Evolutionary conservation across 1,140 invertebrate species (phyloP).

Genomic region (Sycobia sp.): DNA sequence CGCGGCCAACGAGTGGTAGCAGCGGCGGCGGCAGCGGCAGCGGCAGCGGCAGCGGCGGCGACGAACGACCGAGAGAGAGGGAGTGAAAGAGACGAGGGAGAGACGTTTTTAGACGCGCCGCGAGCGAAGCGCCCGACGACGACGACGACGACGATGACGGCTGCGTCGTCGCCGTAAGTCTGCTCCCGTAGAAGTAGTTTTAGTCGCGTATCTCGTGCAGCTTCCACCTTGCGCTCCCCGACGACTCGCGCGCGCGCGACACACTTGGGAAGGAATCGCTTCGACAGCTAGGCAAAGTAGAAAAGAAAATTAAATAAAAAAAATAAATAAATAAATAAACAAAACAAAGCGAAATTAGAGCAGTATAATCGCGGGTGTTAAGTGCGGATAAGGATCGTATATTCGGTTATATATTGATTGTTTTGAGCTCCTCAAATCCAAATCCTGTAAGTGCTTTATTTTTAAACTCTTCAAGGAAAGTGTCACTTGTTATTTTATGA

Average conservation of each 20-base stretch:
- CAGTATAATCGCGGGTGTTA: no score
- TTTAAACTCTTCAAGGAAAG: no score
- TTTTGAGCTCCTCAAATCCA: no score
- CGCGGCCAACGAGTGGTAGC: not conserved
- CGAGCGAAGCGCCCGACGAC: conserved; percentile 7
- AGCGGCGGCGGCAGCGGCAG: not conserved
- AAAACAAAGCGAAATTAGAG: no score
- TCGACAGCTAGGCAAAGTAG: no score
- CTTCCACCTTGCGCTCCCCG: conserved; percentile 14
- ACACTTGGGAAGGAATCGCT: no score
- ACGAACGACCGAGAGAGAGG: not conserved
- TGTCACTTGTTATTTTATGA: no score
- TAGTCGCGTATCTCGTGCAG: conserved; percentile 25
- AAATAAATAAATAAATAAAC: no score
- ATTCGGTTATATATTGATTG: no score
- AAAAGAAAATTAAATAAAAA: no score
- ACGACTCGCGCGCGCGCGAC: not conserved
- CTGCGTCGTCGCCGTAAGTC: not conserved
- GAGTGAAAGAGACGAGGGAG: conserved; percentile 23
- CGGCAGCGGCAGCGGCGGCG: not conserved
- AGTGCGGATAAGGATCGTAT: no score
- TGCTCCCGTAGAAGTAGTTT: conserved; percentile 5
- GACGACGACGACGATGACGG: conserved; percentile 3
- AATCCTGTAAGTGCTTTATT: no score
- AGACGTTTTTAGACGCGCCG: conserved; percentile 30